Conservation (phyloP, 2,113 vertebrate species). For the Prolemur simus region DNA sequence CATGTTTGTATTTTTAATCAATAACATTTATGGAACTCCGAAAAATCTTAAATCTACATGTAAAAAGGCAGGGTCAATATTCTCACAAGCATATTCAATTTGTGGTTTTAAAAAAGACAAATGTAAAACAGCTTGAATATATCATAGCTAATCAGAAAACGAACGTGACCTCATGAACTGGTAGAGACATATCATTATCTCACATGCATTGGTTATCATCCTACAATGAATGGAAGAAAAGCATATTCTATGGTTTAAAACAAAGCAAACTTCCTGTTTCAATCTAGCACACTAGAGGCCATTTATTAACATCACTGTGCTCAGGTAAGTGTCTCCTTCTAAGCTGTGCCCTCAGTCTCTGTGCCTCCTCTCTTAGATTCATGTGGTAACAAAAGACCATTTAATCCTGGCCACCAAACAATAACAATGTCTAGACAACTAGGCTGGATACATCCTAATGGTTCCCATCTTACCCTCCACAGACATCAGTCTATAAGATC, state of each 20-base stretch:
- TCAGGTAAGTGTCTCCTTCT: not conserved
- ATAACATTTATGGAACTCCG: not conserved
- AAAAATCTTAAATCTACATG: conserved; percentile 15
- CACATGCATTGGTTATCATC: not conserved
- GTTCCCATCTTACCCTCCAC: not conserved
- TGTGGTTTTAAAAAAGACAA: not conserved
- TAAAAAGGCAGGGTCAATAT: not conserved
- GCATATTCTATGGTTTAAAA: not conserved
- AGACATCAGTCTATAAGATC: not conserved
- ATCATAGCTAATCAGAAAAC: conserved; percentile 12
- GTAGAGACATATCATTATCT: not conserved
- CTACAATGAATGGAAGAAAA: not conserved
- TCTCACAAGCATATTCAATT: not conserved
- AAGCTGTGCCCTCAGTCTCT: not conserved
- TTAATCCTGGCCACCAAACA: not conserved
- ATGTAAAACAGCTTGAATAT: not conserved
- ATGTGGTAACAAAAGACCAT: not conserved
- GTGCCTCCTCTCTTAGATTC: not conserved
- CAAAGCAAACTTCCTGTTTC: not conserved
- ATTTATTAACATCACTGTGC: not conserved
- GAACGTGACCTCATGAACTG: not conserved
- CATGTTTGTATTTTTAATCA: not conserved
- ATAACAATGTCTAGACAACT: not conserved
- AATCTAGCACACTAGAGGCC: not conserved
- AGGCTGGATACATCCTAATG: not conserved